Evolutionary conservation across 2,113 vertebrate species (phyloP).

Genomic region (Dicaeum eximium): DNA sequence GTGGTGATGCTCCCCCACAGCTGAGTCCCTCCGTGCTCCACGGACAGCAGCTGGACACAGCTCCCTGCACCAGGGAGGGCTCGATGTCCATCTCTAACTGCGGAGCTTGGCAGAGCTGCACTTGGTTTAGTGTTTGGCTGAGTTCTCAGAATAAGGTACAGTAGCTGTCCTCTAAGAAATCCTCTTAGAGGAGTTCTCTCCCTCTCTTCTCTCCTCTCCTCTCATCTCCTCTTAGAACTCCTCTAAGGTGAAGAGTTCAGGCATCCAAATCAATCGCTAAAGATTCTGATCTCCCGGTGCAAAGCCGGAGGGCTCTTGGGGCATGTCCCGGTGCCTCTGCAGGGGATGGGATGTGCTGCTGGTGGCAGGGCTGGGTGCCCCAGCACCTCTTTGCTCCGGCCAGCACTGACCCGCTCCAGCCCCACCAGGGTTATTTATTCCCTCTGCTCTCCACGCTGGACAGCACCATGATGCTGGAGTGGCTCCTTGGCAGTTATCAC

Average conservation of each 20-base stretch:
- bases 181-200: too few relatives aligned
- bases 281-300: fast-evolving
- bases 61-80: neutral
- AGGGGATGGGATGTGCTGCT: neutral
- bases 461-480: neutral
- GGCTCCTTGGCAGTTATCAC: neutral
- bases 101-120: neutral
- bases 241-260: neutral
- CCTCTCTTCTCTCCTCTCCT: too few relatives aligned
- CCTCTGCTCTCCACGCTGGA: neutral
- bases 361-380: neutral
- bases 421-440: too few relatives aligned
- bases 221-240: too few relatives aligned
- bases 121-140: neutral
- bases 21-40: neutral
- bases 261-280: neutral
- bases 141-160: neutral
- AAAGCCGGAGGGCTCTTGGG: neutral
- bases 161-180: too few relatives aligned
- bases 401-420: neutral
- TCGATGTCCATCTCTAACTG: fast-evolving
- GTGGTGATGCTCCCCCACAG: neutral
- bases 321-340: fast-evolving
- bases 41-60: neutral
- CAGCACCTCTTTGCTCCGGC: neutral